Conservation (phyloP, 2,888 invertebrate genomes). For the Melanchra persicariae region DNA sequence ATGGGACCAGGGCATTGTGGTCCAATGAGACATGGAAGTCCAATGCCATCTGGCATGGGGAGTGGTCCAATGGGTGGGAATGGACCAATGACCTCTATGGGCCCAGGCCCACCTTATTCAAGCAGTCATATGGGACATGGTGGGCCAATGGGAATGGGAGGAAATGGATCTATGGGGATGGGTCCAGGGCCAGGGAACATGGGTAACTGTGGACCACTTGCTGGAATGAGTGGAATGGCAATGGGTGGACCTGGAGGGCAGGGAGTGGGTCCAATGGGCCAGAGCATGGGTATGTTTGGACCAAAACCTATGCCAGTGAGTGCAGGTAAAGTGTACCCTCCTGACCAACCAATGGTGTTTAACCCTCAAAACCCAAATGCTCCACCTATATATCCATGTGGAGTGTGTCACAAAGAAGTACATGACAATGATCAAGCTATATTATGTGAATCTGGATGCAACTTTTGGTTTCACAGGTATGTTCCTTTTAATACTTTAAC, state of each 20-base stretch:
- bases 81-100: slow-evolving; percentile 88
- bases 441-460: slow-evolving; percentile 99
- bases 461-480: slow-evolving; percentile 99
- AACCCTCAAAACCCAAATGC: slow-evolving; percentile 99
- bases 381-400: slow-evolving; percentile 99
- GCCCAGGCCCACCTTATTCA: slow-evolving; percentile 87
- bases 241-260: slow-evolving; percentile 90
- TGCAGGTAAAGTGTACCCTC: slow-evolving; percentile 98
- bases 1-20: slow-evolving; percentile 90
- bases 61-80: slow-evolving; percentile 91
- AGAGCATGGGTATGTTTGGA: slow-evolving; percentile 92
- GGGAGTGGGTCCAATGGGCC: slow-evolving; percentile 91
- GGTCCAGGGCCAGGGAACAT: slow-evolving; percentile 88
- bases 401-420: slow-evolving; percentile 99
- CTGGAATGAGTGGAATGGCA: slow-evolving; percentile 90
- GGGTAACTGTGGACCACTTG: slow-evolving; percentile 88
- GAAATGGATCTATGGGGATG: slow-evolving; percentile 87
- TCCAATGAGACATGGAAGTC: slow-evolving; percentile 90
- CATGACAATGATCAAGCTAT: slow-evolving; percentile 99
- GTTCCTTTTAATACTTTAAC: slow-evolving; percentile 7
- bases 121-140: slow-evolving; percentile 89
- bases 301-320: slow-evolving; percentile 98
- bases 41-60: slow-evolving; percentile 90
- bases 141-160: slow-evolving; percentile 89
- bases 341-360: slow-evolving; percentile 99